Percentiles rank a stretch among this genome's conserved stretches.
Evolutionary conservation across 2,888 invertebrate species (phyloP).

Genomic region (Palloptera scutellata): DNA sequence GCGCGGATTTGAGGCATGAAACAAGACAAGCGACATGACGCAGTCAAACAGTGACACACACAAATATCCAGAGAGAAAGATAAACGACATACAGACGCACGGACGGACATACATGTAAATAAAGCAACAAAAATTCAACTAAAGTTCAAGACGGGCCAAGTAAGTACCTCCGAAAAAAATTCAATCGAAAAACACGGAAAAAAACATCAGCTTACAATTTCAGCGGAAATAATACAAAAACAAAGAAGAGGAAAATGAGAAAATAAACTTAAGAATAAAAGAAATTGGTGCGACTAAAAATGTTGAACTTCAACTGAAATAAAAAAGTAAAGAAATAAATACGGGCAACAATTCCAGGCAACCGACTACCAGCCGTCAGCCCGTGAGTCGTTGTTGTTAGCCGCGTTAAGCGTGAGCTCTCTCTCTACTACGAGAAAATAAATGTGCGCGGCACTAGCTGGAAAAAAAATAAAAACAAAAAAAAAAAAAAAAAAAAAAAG

Average conservation of each 20-base stretch:
- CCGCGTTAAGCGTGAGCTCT: too few relatives aligned
- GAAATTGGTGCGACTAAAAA: too few relatives aligned
- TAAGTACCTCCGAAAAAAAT: neutral
- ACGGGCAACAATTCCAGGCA: too few relatives aligned
- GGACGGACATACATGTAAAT: constrained; percentile 10
- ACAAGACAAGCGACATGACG: neutral
- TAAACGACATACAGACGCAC: neutral
- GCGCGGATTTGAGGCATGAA: constrained; percentile 15
- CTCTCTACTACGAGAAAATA: too few relatives aligned
- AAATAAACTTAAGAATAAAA: neutral
- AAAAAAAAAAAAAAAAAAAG: too few relatives aligned
- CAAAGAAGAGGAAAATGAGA: neutral
- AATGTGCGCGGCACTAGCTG: too few relatives aligned
- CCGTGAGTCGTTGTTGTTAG: too few relatives aligned
- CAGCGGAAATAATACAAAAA: constrained; percentile 17
- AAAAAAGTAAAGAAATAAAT: neutral
- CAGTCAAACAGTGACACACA: neutral
- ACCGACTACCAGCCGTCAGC: too few relatives aligned
- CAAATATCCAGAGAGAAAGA: too few relatives aligned
- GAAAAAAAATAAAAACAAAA: too few relatives aligned
- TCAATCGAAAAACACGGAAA: neutral
- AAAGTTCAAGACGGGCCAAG: neutral
- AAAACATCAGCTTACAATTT: constrained; percentile 5
- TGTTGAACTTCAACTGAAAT: neutral
- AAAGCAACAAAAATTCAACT: neutral